Evolutionary conservation across 2,888 invertebrate genomes (phyloP), one percentile per base, ranked within the genome.

Genomic region (Ochlodes sylvanus): DNA sequence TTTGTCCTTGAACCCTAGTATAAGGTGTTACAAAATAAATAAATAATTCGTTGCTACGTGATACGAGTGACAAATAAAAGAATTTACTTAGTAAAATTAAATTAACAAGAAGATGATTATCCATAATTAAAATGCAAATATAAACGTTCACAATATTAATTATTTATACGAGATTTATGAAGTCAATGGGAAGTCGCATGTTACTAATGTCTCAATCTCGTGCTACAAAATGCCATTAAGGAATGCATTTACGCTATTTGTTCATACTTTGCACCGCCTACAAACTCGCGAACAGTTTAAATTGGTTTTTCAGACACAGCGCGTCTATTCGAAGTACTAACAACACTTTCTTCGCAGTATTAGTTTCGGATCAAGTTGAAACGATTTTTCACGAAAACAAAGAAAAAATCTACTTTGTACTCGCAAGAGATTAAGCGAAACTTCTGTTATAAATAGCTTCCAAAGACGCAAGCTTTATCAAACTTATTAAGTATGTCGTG

Each of bases 271-370:
- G 71, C 4, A 74, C 79, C 81, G 72, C 68, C 69, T 71, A 63
- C 69, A 71, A 76, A 80, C 80, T 74, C 79, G 80, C 80, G 79
- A 87, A 86, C 87, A 88, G 88, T 90, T 91, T 89, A 92, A 92
- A 92, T 91, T 92, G 91, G 88, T 92, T 91, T 91, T 90, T 89
- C 90, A 89, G 86, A 85, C 84, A 84, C 84, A 85, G 80, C 81
- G 80, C 85, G 82, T 86, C 87, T 87, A 85, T 88, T 86, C 82
- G 82, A 81, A 85, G 83, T 79, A 80, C 81, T 82, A 86, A 88
- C 87, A 90, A 85, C 85, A 85, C 87, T 86, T 83, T 76, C 80
- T 79, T 80, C 79, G 80, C 81, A 80, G 84, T 86, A 88, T 87
- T 86, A 83, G 87, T 81, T 81, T 80, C 78, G 86, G 86, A 89